Percentiles rank a stretch among this genome's conserved stretches.
Conservation (phyloP, 2,888 invertebrate species). For the Agelastica alni region DNA sequence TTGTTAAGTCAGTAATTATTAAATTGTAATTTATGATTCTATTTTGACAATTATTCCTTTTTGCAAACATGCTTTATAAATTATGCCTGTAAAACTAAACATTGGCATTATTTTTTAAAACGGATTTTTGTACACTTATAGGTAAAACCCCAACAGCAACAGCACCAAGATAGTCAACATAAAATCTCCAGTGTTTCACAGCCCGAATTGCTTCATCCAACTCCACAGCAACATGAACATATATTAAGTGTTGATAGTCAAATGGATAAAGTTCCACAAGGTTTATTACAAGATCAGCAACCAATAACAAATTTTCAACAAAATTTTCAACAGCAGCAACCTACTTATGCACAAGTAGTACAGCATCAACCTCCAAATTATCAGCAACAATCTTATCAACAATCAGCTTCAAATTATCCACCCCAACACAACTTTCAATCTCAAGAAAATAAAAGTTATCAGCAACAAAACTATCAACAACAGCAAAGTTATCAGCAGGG, state of each 20-base stretch:
- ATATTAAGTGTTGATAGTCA: constrained; percentile 52
- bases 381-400: constrained; percentile 32
- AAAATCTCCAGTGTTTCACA: constrained; percentile 53
- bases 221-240: constrained; percentile 36
- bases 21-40: too few species aligned
- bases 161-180: constrained; percentile 46
- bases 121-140: too few species aligned
- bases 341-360: constrained; percentile 29
- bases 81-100: too few species aligned
- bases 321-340: constrained; percentile 31
- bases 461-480: constrained; percentile 36
- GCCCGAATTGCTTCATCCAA: constrained; percentile 49
- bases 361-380: constrained; percentile 34
- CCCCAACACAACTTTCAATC: constrained; percentile 32
- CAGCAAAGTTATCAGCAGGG: constrained; percentile 33
- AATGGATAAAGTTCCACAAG: constrained; percentile 43
- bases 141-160: not conserved
- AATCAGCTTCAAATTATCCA: constrained; percentile 29
- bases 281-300: constrained; percentile 27
- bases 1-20: too few species aligned
- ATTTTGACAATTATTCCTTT: too few species aligned
- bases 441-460: constrained; percentile 32
- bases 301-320: constrained; percentile 36
- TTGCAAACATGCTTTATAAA: too few species aligned
- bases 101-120: too few species aligned